phyloP scores from a whole-genome alignment of 2,888 invertebrate species.

The Abscondita cerata region DNA sequence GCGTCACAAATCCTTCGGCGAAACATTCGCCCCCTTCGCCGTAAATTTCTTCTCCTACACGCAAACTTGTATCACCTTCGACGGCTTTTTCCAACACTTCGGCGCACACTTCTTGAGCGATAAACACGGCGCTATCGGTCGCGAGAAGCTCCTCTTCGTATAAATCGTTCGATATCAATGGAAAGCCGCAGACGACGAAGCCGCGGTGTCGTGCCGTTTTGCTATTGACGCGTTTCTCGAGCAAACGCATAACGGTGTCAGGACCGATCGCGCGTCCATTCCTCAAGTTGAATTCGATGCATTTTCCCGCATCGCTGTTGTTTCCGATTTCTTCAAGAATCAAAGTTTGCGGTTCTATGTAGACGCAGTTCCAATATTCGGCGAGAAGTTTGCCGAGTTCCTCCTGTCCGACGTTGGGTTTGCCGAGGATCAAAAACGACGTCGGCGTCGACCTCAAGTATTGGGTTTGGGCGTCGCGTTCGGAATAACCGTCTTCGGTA shows the following conservation, averaged over 20 bases:
- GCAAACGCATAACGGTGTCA: slow-evolving; percentile 61
- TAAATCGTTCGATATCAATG: slow-evolving; percentile 63
- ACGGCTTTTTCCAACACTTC: slow-evolving; percentile 48
- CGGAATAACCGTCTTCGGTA: slow-evolving; percentile 59
- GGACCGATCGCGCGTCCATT: slow-evolving; percentile 62
- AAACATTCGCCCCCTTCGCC: slow-evolving; percentile 55
- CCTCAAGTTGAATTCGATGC: slow-evolving; percentile 66
- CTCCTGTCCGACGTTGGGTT: slow-evolving; percentile 64
- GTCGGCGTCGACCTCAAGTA: slow-evolving; percentile 63
- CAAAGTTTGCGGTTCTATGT: slow-evolving; percentile 65
- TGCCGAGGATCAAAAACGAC: slow-evolving; percentile 67
- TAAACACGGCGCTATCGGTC: slow-evolving; percentile 55
- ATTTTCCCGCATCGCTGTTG: slow-evolving; percentile 63
- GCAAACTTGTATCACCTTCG: slow-evolving; percentile 35
- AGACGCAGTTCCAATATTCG: slow-evolving; percentile 64
- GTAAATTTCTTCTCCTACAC: slow-evolving; percentile 36
- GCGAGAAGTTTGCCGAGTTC: slow-evolving; percentile 65
- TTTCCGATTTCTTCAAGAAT: slow-evolving; percentile 66
- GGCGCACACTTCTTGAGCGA: slow-evolving; percentile 55
- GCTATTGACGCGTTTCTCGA: slow-evolving; percentile 62
- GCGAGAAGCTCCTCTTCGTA: slow-evolving; percentile 55
- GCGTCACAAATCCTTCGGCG: slow-evolving; percentile 26
- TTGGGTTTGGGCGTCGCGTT: slow-evolving; percentile 61
- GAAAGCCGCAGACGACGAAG: slow-evolving; percentile 71
- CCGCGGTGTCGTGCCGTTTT: slow-evolving; percentile 66